phyloP scores from a whole-genome alignment of 2,888 invertebrate species.

The Meteorus colon region DNA sequence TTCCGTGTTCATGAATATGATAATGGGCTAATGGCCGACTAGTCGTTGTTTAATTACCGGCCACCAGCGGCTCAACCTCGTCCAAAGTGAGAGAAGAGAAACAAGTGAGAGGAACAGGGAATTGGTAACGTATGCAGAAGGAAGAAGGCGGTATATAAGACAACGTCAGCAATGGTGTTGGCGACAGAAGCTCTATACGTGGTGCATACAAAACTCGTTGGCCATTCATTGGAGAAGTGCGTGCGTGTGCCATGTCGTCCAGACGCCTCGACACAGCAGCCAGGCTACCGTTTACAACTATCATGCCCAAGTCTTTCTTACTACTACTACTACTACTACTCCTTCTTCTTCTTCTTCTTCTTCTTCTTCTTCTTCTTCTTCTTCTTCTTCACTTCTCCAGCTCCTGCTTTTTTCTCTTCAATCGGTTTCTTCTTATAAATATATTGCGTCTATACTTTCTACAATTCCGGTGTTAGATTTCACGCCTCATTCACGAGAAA shows the following conservation, averaged over 20 bases:
- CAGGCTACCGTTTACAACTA: constrained; percentile 60
- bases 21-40: constrained; percentile 72
- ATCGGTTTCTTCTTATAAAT: neutral
- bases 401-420: neutral
- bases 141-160: constrained; percentile 1
- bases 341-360: neutral
- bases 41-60: constrained; percentile 72
- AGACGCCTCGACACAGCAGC: constrained; percentile 56
- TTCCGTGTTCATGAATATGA: constrained; percentile 73
- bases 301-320: neutral
- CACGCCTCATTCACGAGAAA: too few relatives aligned
- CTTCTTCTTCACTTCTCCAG: neutral
- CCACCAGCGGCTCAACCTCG: constrained; percentile 58
- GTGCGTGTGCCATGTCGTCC: constrained; percentile 62
- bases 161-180: constrained; percentile 33
- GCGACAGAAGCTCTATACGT: constrained; percentile 32
- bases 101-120: neutral
- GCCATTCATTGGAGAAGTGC: constrained; percentile 50
- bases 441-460: neutral
- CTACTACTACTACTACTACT: neutral
- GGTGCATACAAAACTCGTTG: constrained; percentile 49
- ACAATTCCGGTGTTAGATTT: too few relatives aligned
- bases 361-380: neutral
- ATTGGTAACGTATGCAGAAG: neutral
- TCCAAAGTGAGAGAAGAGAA: constrained; percentile 44